Percentiles rank a stretch among this genome's conserved stretches.
phyloP scores from a whole-genome alignment of 2,113 vertebrate species.

The Gila orcuttii region DNA sequence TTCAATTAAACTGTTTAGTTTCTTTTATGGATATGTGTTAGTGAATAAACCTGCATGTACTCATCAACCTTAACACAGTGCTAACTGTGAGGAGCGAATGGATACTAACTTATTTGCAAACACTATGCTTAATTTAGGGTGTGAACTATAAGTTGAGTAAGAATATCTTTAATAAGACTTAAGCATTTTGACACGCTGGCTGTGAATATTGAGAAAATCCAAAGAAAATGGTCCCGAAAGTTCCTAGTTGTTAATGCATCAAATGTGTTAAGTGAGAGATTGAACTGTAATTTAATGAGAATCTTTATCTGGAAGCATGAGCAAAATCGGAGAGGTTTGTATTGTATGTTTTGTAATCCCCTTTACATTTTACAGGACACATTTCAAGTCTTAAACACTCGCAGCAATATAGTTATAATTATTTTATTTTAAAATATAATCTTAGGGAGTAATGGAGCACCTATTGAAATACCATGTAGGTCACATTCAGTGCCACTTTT shows the following conservation, averaged over 20 bases:
- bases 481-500: constrained; percentile 70
- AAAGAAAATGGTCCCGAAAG: constrained; percentile 44
- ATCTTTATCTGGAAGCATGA: constrained; percentile 31
- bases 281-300: constrained; percentile 14
- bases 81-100: constrained; percentile 9
- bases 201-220: constrained; percentile 54
- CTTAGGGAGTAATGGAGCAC: constrained; percentile 23
- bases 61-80: not conserved
- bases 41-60: constrained; percentile 38
- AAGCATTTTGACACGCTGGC: constrained; percentile 33
- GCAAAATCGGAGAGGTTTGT: constrained; percentile 15
- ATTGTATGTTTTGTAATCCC: constrained; percentile 36
- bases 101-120: constrained; percentile 8
- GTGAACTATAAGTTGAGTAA: not conserved
- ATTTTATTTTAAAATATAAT: constrained; percentile 10
- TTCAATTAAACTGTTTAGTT: constrained; percentile 30
- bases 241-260: not conserved
- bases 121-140: not conserved
- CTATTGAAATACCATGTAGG: constrained; percentile 74
- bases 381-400: constrained; percentile 34
- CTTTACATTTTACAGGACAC: not conserved
- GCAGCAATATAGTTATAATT: not conserved
- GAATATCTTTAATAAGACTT: constrained; percentile 26
- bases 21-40: constrained; percentile 9
- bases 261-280: constrained; percentile 8